Percentiles rank a stretch among this genome's conserved stretches.
These are phyloP conservation scores for Enhydra lutris DNA, from an alignment of 2,113 vertebrate species.

Conservation along the genomic window DNA sequence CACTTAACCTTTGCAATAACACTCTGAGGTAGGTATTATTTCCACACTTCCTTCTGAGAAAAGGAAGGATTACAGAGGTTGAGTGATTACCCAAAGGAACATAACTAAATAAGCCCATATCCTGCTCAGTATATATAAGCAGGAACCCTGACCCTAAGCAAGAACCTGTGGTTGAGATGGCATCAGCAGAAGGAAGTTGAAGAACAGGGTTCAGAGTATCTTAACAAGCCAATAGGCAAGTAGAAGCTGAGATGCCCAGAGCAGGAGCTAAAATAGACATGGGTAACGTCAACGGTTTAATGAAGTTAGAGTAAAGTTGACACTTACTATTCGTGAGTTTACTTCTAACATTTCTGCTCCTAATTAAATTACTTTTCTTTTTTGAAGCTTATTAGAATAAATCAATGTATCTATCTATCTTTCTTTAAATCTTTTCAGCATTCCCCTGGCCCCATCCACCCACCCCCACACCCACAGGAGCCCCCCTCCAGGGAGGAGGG, in stretches of 20 bases:
- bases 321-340: not conserved
- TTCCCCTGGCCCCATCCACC: not conserved
- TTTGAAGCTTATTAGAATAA: not conserved
- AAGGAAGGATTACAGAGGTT: not conserved
- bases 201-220: not conserved
- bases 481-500: not conserved
- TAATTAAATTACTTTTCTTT: not conserved
- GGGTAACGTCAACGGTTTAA: not conserved
- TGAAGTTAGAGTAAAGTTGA: not conserved
- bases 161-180: not conserved
- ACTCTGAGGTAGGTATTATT: not conserved
- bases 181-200: not conserved
- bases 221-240: not conserved
- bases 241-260: not conserved
- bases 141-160: not conserved
- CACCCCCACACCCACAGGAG: not conserved
- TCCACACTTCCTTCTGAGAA: not conserved
- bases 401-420: not conserved
- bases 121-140: not conserved
- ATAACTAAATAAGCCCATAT: not conserved
- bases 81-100: not conserved
- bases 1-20: not conserved
- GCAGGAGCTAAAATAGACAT: not conserved
- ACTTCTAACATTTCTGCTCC: not conserved
- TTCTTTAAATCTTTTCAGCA: not conserved